Evolutionary conservation across 2,113 vertebrate species (phyloP).

Genomic region (Tupaia chinensis): DNA sequence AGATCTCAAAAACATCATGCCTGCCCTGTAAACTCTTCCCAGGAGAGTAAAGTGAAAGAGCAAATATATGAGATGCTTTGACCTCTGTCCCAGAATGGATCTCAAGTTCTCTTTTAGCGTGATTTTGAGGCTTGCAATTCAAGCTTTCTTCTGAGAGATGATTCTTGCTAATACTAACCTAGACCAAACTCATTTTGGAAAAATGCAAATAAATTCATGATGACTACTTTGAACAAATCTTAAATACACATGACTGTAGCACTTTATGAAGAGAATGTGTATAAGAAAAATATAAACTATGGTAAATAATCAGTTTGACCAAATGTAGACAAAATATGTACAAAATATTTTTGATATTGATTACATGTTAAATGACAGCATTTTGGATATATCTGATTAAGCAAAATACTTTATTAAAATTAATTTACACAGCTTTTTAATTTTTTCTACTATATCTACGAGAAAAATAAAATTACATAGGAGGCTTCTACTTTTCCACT

Average conservation of each 20-base stretch:
- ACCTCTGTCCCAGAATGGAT: neutral
- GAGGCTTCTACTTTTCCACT: neutral
- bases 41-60: constrained; percentile 3
- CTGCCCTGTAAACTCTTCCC: neutral
- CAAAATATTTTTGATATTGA: neutral
- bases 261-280: neutral
- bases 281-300: neutral
- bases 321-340: neutral
- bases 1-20: neutral
- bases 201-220: neutral
- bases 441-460: neutral
- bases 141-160: neutral
- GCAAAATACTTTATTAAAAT: constrained; percentile 12
- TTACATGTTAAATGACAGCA: neutral
- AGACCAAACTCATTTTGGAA: neutral
- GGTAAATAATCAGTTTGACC: neutral
- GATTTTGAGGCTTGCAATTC: constrained; percentile 6
- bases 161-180: neutral
- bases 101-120: neutral
- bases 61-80: constrained; percentile 38
- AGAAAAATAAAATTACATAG: neutral
- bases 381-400: neutral
- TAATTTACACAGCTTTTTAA: neutral
- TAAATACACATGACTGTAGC: neutral
- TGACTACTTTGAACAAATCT: neutral